These are phyloP conservation scores for Pseudococcus jackbeardsleyi DNA, from an alignment of 2,888 invertebrate species.

Conservation along the genomic window DNA sequence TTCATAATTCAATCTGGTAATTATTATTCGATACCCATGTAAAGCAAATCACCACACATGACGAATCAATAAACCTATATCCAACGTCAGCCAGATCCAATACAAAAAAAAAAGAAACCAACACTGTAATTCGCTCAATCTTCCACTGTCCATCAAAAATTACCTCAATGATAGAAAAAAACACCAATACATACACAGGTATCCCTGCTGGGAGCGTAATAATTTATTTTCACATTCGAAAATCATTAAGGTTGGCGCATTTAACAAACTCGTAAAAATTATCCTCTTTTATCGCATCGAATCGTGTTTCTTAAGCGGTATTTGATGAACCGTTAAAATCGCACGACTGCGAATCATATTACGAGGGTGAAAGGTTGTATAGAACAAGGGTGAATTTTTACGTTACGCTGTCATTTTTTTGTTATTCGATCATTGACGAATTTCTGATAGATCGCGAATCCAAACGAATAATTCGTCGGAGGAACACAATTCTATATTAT, in stretches of 20 bases:
- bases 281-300: background rate
- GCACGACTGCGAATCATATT: constrained; percentile 33
- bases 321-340: constrained; percentile 52
- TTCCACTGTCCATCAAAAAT: background rate
- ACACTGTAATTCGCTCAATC: background rate
- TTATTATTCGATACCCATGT: background rate
- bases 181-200: background rate
- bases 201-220: background rate
- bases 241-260: constrained; percentile 6
- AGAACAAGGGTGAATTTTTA: constrained; percentile 44
- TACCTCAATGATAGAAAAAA: background rate
- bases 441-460: background rate
- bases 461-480: background rate
- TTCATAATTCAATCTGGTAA: background rate
- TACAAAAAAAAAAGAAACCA: background rate
- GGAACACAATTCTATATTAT: constrained; percentile 33
- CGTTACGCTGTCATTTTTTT: constrained; percentile 46
- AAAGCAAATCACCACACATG: constrained; percentile 11
- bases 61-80: constrained; percentile 14
- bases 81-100: background rate
- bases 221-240: constrained; percentile 49
- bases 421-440: background rate
- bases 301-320: constrained; percentile 9
- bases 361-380: constrained; percentile 38
- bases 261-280: background rate